Percentiles rank a stretch among this genome's conserved stretches.
Evolutionary conservation across 1,140 invertebrate species (phyloP).

Genomic region (Listronotus oregonensis): DNA sequence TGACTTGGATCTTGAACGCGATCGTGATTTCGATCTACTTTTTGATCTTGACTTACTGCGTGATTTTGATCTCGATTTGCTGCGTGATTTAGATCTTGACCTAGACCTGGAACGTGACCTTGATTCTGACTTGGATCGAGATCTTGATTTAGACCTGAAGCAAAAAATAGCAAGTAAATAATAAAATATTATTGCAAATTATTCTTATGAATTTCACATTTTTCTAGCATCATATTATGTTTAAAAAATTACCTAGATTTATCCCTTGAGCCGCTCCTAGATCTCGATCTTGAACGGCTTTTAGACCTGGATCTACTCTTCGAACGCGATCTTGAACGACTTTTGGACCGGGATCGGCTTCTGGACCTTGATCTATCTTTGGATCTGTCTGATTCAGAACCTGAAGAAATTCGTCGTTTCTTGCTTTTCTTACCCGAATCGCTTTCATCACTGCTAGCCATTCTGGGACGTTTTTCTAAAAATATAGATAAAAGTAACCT

Average conservation of each 20-base stretch:
- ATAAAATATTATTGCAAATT: too few species aligned
- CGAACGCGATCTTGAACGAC: slow-evolving; percentile 45
- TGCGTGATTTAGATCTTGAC: slow-evolving; percentile 49
- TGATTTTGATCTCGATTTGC: slow-evolving; percentile 50
- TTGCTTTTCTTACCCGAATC: slow-evolving; percentile 59
- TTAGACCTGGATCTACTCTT: slow-evolving; percentile 53
- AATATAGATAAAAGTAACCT: background rate
- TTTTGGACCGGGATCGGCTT: slow-evolving; percentile 40
- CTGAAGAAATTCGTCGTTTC: slow-evolving; percentile 57
- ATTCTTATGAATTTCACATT: too few species aligned
- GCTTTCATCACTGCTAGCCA: slow-evolving; percentile 64
- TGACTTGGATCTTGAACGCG: slow-evolving; percentile 46
- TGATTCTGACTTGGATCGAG: too few species aligned
- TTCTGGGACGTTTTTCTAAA: slow-evolving; percentile 60
- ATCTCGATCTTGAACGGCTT: slow-evolving; percentile 33
- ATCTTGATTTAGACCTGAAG: too few species aligned
- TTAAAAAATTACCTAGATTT: too few species aligned
- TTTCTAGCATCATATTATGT: too few species aligned
- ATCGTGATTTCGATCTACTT: slow-evolving; percentile 42
- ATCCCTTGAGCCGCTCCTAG: too few species aligned
- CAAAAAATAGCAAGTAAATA: too few species aligned
- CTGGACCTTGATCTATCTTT: slow-evolving; percentile 32
- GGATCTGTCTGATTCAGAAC: slow-evolving; percentile 53
- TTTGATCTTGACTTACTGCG: slow-evolving; percentile 53
- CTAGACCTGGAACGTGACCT: slow-evolving; percentile 43